Conservation (phyloP, 1,140 invertebrate species). For the Drosophila simulans region DNA sequence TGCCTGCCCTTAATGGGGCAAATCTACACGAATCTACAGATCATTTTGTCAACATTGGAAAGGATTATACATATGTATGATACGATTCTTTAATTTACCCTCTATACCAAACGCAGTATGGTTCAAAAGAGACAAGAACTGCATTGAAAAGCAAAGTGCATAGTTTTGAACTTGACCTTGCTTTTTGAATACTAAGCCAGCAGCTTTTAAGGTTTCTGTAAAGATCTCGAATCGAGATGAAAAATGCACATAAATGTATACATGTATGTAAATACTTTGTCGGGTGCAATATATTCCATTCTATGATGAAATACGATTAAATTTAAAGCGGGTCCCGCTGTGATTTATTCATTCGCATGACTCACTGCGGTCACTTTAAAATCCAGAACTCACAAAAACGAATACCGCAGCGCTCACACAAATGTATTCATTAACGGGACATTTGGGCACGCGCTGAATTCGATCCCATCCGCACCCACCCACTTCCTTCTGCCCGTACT, state of each 20-base stretch:
- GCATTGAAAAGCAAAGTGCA: no score
- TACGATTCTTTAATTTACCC: background rate
- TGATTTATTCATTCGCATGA: slow-evolving; percentile 41
- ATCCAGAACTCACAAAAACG: slow-evolving; percentile 17
- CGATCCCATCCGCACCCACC: background rate
- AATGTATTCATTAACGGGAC: slow-evolving; percentile 39
- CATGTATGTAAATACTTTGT: no score
- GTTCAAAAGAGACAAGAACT: no score
- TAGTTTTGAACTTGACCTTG: no score
- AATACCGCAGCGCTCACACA: background rate
- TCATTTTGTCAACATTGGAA: background rate
- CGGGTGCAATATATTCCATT: no score
- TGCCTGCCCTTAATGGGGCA: slow-evolving; percentile 41
- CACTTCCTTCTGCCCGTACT: background rate
- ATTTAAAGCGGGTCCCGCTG: background rate
- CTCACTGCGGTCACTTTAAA: slow-evolving; percentile 29
- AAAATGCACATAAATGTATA: no score
- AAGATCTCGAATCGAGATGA: no score
- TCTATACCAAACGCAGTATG: no score
- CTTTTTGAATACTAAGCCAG: no score
- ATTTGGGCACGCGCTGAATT: slow-evolving; percentile 31
- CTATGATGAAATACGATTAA: no score
- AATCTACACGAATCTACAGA: slow-evolving; percentile 4
- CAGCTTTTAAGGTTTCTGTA: no score
- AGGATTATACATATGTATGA: background rate